Conservation (phyloP, 64 coral and sea anemone species). For the Orbicella faveolata region DNA sequence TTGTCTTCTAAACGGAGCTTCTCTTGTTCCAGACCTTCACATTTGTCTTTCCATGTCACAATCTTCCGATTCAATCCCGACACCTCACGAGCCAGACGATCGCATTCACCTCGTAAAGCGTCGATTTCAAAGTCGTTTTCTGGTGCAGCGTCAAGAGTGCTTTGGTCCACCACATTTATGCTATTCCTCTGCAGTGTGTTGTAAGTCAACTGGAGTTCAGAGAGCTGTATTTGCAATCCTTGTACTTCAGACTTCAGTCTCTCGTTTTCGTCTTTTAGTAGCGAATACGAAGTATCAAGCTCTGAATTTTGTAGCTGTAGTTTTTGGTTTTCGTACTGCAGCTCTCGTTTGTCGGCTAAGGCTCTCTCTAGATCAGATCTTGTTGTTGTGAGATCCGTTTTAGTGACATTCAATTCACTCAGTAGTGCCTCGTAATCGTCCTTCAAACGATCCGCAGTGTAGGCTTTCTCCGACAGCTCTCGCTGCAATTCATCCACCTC, state of each 20-base stretch:
- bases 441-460: slow-evolving; percentile 60
- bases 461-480: slow-evolving; percentile 67
- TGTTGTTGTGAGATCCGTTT: slow-evolving; percentile 39
- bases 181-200: slow-evolving; percentile 57
- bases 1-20: slow-evolving; percentile 69
- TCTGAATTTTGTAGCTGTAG: slow-evolving; percentile 68
- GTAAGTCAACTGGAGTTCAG: slow-evolving; percentile 61
- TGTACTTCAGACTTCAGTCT: slow-evolving; percentile 61
- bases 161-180: slow-evolving; percentile 26
- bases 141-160: slow-evolving; percentile 38
- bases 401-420: slow-evolving; percentile 60
- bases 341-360: slow-evolving; percentile 50
- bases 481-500: slow-evolving; percentile 51
- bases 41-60: slow-evolving; percentile 61
- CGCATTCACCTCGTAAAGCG: slow-evolving; percentile 72
- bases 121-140: slow-evolving; percentile 74
- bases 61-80: slow-evolving; percentile 73
- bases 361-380: slow-evolving; percentile 65
- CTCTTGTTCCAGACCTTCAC: slow-evolving; percentile 75
- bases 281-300: slow-evolving; percentile 64
- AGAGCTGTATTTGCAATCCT: slow-evolving; percentile 57
- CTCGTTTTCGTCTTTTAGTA: slow-evolving; percentile 89
- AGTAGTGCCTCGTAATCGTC: slow-evolving; percentile 59
- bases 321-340: slow-evolving; percentile 65
- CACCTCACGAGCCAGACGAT: slow-evolving; percentile 77